Percentiles rank a stretch among this genome's conserved stretches.
Evolutionary conservation across 1,140 invertebrate species (phyloP).

Genomic region (Cyrtorhinus lividipennis): DNA sequence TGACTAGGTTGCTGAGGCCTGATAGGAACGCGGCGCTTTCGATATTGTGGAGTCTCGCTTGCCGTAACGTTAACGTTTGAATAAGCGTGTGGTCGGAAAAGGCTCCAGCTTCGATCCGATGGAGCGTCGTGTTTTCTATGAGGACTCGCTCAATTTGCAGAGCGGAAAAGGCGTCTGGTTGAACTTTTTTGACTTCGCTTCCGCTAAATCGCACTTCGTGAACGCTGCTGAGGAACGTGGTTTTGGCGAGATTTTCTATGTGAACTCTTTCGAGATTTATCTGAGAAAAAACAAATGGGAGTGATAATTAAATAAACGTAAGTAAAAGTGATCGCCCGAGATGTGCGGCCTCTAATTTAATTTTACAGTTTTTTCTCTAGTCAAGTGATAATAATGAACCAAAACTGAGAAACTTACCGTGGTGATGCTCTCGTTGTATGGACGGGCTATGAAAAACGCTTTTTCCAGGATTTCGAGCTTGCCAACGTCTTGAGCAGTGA

Average conservation of each 20-base stretch:
- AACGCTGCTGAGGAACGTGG: conserved; percentile 46
- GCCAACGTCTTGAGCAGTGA: conserved; percentile 35
- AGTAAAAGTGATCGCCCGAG: not conserved
- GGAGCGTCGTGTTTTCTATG: conserved; percentile 43
- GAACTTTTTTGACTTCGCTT: conserved; percentile 38
- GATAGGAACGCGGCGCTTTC: conserved; percentile 43
- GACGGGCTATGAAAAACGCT: conserved; percentile 30
- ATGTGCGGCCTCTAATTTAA: not conserved
- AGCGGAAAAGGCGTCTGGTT: conserved; percentile 45
- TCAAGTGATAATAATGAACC: too few relatives aligned
- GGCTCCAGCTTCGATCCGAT: conserved; percentile 41
- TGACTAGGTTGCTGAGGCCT: conserved; percentile 44
- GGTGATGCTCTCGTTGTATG: not conserved
- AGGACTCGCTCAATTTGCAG: conserved; percentile 43
- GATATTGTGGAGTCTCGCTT: conserved; percentile 40
- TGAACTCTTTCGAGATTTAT: conserved; percentile 46
- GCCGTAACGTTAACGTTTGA: conserved; percentile 40
- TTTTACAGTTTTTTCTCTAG: not conserved
- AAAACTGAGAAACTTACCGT: conserved; percentile 17
- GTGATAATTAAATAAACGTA: not conserved
- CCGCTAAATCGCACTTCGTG: conserved; percentile 43
- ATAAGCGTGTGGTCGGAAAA: conserved; percentile 48
- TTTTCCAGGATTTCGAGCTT: conserved; percentile 36
- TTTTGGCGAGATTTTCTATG: conserved; percentile 39
- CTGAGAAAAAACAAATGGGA: conserved; percentile 33